Evolutionary conservation across 2,113 vertebrate species (phyloP), one percentile per base, ranked within the genome.

Genomic region (Otolemur garnettii): DNA sequence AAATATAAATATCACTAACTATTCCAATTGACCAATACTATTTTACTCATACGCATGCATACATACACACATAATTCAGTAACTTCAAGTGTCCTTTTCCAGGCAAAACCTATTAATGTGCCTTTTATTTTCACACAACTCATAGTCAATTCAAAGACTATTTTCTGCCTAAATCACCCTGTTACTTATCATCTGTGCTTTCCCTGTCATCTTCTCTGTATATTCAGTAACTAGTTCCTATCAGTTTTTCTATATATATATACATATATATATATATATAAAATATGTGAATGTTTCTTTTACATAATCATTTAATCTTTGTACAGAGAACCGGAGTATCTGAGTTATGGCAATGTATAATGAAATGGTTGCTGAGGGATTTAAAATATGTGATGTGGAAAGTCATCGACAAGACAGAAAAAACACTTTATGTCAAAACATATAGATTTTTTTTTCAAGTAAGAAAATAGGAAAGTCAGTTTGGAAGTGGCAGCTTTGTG

Each of bases 301-400:
- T 35, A 45, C 5, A 42, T 77, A 77, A 45, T 38, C 69, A 66
- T 60, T 80, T 71, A 82, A 60, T 83, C 50, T 79, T 30, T 83
- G n/a, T 86, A 35, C 10, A 79, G 45, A 12, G 57, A 64, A 26
- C 11, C 26, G 50, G 21, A 55, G 18, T 82, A 30, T 42, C 24
- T 86, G 28, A 68, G 19, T 21, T 77, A 50, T 82, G 57, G 69
- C 42, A 59, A 77, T 74, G 77, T 83, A 95, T 92, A 77, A 82
- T 93, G 87, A 72, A 91, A 96, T 38, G 35, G 42, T 80, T 89
- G 24, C 4, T 81, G 59, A 75, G 64, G 45, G 17, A 75, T 83
- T 94, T 92, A 77, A 94, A 95, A 66, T 59, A 94, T 55, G 33
- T 90, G n/a, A 80, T 90, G 38, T 77, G 18, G 35, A 64, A 93